Evolutionary conservation across 37 sponge, comb jelly and placozoan species (phyloP), one percentile per base, ranked within the genome.

Genomic region (Dysidea cf. avara): DNA sequence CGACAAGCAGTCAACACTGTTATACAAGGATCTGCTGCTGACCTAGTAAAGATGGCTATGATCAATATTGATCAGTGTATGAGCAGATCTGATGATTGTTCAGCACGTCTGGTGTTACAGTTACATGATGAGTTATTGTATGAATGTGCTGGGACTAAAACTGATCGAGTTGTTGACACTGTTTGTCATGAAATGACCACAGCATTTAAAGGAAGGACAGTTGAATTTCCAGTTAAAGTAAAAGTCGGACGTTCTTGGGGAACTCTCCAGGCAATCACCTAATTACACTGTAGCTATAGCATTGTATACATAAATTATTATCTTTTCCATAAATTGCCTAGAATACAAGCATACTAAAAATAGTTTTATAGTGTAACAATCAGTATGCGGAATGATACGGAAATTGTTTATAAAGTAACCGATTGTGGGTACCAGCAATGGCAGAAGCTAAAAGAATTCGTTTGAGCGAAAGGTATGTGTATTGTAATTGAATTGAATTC

Each of bases 1-100:
- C 72, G 99, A 29, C 93, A 92, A 62, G 95, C 95, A 24, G 78
- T 99, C 28, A 99, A 99, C 75, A 83, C 93, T 33, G 90, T 80
- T 17, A 87, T 94, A 32, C 99, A 99, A 54, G 96, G 96, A 13
- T 92, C 96, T 17, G 99, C 93, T 22, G 93, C 99, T 25, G 99
- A 99, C 74, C 24, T 99, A 13, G 96, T 95, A 39, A 99, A 99
- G 62, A 82, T 75, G 21, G 99, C 96, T 51, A 95, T 95, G 90
- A 83, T 89, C 50, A 90, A 86, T 35, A 87, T 95, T 22, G 90
- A 85, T 52, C 32, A 48, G 29, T 16, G 24, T 16, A 46, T 84
- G 11, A 22, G 34, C 2, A 46, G 37, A 29, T 38, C 31, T 0
- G 35, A 33, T 33, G 34, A 22, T 24, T 29, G 6, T 26, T 66